Evolutionary conservation across 2,888 invertebrate genomes (phyloP).

Genomic region (Eupithecia vulgata): DNA sequence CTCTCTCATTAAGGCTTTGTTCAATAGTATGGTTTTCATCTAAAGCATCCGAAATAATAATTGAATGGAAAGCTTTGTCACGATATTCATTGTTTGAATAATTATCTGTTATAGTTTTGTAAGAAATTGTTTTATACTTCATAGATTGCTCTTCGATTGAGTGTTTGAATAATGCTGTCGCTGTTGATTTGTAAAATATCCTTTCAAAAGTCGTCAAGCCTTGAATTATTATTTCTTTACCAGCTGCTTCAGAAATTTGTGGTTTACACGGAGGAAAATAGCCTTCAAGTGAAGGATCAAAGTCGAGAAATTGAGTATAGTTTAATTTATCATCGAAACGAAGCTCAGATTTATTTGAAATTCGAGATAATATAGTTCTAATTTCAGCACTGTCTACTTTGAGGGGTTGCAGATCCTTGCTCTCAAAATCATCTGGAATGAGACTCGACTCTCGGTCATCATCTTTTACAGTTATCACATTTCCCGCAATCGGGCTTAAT

Average conservation of each 20-base stretch:
- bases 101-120: neutral
- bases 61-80: neutral
- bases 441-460: conserved; percentile 5
- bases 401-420: neutral
- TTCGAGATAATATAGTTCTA: neutral
- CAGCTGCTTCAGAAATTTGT: neutral
- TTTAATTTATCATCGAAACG: neutral
- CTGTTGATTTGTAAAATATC: neutral
- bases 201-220: neutral
- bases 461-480: conserved; percentile 32
- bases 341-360: neutral
- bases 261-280: neutral
- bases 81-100: neutral
- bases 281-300: neutral
- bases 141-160: neutral
- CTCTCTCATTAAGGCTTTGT: neutral
- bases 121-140: neutral
- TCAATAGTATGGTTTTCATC: neutral
- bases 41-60: neutral
- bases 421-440: neutral
- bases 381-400: conserved; percentile 3
- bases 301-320: no score
- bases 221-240: neutral
- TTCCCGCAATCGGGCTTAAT: conserved; percentile 1
- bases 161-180: no score